A percentile compares a stretch with the other conserved stretches of the same genome.
Conservation (phyloP, 2,113 vertebrate genomes). For the Rhynchopsitta pachyrhyncha region DNA sequence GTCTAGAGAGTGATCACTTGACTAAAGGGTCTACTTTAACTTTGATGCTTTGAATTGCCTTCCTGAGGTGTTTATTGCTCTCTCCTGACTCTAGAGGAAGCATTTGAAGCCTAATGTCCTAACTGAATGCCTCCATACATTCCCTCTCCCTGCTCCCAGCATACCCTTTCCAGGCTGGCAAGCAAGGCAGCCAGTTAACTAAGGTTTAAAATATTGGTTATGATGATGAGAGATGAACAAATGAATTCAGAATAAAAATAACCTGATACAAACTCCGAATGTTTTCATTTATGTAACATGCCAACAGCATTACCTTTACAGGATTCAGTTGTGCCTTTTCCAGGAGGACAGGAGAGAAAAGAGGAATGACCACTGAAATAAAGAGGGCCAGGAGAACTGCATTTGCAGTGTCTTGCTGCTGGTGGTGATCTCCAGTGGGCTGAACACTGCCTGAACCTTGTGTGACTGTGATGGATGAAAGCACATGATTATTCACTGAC, state of each 20-base stretch:
- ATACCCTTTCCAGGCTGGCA: neutral
- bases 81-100: neutral
- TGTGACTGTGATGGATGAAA: neutral
- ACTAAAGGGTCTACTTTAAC: neutral
- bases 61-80: slow-evolving; percentile 21
- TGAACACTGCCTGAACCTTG: neutral
- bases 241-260: neutral
- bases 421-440: neutral
- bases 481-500: neutral
- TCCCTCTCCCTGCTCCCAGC: neutral
- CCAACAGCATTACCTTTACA: neutral
- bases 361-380: neutral
- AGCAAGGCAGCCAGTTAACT: neutral
- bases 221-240: neutral
- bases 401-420: neutral
- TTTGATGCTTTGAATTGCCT: neutral
- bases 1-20: neutral
- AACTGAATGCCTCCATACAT: neutral
- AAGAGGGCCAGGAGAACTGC: neutral
- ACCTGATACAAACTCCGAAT: neutral
- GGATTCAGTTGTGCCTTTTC: neutral
- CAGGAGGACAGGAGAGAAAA: neutral
- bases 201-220: neutral
- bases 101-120: neutral
- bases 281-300: neutral